Evolutionary conservation across 1,140 invertebrate genomes (phyloP), one percentile per base, ranked within the genome.

Genomic region (Doryteuthis pealeii): DNA sequence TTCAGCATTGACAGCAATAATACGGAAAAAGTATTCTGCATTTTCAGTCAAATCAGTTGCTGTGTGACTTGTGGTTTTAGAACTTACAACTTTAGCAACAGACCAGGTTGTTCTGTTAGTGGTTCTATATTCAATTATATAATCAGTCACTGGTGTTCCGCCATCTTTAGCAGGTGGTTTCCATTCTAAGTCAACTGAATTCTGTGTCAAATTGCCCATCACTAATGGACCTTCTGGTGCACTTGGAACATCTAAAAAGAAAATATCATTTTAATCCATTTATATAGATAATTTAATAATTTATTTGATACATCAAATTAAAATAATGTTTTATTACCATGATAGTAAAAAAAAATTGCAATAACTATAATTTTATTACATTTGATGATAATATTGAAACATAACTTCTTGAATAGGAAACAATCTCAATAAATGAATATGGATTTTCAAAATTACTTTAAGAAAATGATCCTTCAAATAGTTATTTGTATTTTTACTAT

Each of bases 71-170:
- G 79, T 81, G 15, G 69, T 87, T 96, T 93, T 66, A 10, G 76
- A 73, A 62, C 74, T 74, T 15, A 80, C 78, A 18, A 73, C 79
- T 49, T 81, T 83, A 32, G 96, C 95, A 94, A 93, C 84, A 94
- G 94, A 92, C 96, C 96, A 99, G 67, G 94, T 91, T 89, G 95
- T 92, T 79, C 93, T 94, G 76, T 96, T 94, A 71, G 93, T 91
- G 81, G 97, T 96, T 91, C 95, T 94, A 89, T 97, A 97, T 86
- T 98, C 96, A 35, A 98, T 93, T 33, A 91, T 91, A 87, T 99
- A 99, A 85, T 97, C 97, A 31, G 95, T 97, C 79, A 99, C 93
- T 8, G 96, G 95, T 70, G 94, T 94, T 67, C 97, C 97, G 75
- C 97, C 97, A 88, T 99, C 96, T 86, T 96, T 76, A 68, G 74